Percentiles rank a stretch among this genome's conserved stretches.
Conservation (phyloP, 2,797 vertebrate genomes). For the Siniperca scherzeri region DNA sequence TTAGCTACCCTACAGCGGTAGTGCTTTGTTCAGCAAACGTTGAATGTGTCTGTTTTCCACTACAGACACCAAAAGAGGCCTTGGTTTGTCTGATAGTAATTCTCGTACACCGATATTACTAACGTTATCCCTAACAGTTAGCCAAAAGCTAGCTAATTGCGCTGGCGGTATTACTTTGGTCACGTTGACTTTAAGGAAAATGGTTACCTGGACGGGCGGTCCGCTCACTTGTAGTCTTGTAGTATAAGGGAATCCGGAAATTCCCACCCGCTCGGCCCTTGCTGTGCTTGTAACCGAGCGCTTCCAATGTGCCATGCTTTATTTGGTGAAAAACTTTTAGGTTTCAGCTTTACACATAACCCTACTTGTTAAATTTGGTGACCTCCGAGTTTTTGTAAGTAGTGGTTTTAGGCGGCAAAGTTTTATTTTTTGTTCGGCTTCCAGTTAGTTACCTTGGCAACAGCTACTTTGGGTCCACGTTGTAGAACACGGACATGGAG, state of each 20-base stretch:
- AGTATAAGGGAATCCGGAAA: rapidly evolving
- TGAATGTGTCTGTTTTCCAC: rapidly evolving
- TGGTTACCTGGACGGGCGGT: not conserved
- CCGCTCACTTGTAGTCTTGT: too few species aligned
- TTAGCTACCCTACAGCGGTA: not conserved
- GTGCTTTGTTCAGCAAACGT: rapidly evolving
- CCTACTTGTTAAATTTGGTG: too few species aligned
- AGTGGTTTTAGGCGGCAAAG: not conserved
- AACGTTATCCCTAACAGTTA: not conserved
- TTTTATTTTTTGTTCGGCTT: not conserved
- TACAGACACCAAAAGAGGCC: rapidly evolving
- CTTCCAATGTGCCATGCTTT: not conserved
- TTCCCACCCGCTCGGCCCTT: not conserved
- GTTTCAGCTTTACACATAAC: too few species aligned
- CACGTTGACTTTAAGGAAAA: rapidly evolving
- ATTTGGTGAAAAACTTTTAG: not conserved
- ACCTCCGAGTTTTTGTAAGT: rapidly evolving
- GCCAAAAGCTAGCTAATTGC: constrained; percentile 25
- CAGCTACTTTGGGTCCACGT: not conserved
- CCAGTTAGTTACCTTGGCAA: rapidly evolving
- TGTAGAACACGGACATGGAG: not conserved
- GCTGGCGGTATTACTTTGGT: constrained; percentile 10
- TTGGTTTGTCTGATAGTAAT: not conserved
- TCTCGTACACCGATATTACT: rapidly evolving
- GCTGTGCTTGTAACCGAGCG: not conserved